Conservation (phyloP, 2,888 invertebrate species). For the Lordiphosa andalusiaca region DNA sequence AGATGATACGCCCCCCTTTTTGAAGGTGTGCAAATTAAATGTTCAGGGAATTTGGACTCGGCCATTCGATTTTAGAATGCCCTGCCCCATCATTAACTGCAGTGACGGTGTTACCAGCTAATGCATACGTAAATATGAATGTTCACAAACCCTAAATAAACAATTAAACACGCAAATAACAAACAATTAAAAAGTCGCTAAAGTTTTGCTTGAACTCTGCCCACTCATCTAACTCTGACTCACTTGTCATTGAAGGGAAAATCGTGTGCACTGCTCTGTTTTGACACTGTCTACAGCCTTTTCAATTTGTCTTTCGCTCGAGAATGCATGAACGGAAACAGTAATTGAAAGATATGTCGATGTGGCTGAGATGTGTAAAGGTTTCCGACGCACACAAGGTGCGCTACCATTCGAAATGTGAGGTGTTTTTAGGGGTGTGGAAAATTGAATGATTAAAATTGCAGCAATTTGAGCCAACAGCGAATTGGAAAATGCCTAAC, state of each 20-base stretch:
- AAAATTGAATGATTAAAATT: no score
- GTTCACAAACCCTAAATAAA: no score
- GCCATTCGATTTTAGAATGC: no score
- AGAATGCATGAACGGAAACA: slow-evolving; percentile 53
- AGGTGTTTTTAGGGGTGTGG: background rate
- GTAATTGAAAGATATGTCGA: slow-evolving; percentile 49
- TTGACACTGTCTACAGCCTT: slow-evolving; percentile 19
- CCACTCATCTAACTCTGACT: slow-evolving; percentile 7
- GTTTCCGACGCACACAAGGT: slow-evolving; percentile 5
- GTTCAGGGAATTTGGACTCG: no score
- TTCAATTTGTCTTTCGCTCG: slow-evolving; percentile 35
- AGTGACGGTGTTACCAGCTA: no score
- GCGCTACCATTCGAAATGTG: slow-evolving; percentile 12
- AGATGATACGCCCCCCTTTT: slow-evolving; percentile 20
- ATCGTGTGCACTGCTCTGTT: slow-evolving; percentile 13
- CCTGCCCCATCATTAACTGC: no score
- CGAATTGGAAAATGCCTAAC: no score
- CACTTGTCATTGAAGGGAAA: slow-evolving; percentile 6
- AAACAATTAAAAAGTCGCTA: no score
- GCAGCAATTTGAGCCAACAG: no score
- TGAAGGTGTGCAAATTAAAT: background rate
- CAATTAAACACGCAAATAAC: no score
- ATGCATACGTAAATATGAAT: no score
- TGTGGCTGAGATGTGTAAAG: slow-evolving; percentile 18
- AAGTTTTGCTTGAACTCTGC: background rate